Base-by-base conservation (phyloP, 2,888 invertebrate genomes). In the Geophilus truncorum region DNA sequence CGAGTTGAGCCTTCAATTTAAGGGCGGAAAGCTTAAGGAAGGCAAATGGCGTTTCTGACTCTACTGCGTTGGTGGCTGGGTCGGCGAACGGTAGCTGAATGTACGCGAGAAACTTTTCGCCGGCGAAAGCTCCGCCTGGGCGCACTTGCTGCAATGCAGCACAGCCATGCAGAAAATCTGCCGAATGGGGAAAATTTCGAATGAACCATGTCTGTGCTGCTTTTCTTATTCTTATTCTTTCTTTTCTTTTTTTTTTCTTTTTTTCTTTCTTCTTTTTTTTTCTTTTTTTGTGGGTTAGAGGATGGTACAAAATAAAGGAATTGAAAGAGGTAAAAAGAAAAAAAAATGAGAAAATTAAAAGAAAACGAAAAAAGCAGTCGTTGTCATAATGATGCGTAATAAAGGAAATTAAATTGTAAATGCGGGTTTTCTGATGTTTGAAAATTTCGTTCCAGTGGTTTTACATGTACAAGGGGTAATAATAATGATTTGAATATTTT, bases 1-100 rank as follows among this genome's bases (percentile, higher is more conserved):
- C 70, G 70, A 70, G 70, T 70, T 70, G 70, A 70, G 70, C 70
- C 70, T 70, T 70, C 70, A 70, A 70, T 70, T 70, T 70, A 70
- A 28, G 70, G 70, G 70, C 28, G 70, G 70, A 70, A 70, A 70
- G 70, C 70, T 70, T 70, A 70, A 70, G 70, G 28, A 70, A 70
- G 70, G 70, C 70, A 70, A 70, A 70, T 70, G 70, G 70, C 70
- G 70, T 25, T 70, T 70, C 28, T 70, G 70, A 70, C 70, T 70
- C 25, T 70, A 12, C 51, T 23, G 25, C 25, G 70, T 70, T 10
- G 70, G 70, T 70, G 70, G 70, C 28, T 70, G 70, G 70, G 70
- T 70, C 70, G 70, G 25, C 70, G 70, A 70, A 10, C 70, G 70
- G 70, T 70, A n/a, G 70, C 70, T 70, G 25, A 70, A 70, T 70